Conservation (phyloP, 2,888 invertebrate genomes). For the Archips xylosteana region DNA sequence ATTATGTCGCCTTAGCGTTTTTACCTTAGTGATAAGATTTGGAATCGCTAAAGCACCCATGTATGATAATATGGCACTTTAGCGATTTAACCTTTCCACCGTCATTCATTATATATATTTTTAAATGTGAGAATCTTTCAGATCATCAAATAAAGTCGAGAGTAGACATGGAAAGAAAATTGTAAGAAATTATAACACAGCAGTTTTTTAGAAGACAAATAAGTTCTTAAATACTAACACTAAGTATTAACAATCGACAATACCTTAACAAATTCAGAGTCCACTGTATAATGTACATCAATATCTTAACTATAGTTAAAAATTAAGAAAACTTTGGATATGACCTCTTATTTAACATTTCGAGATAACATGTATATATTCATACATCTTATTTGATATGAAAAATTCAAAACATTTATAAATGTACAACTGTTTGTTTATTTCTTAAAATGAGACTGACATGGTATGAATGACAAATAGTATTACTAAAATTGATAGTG, state of each 20-base stretch:
- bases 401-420: not conserved
- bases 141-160: not conserved
- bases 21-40: no score
- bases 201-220: constrained; percentile 20
- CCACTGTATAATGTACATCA: constrained; percentile 17
- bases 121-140: not conserved
- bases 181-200: not conserved
- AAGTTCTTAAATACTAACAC: constrained; percentile 46
- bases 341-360: constrained; percentile 12
- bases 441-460: no score
- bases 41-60: no score
- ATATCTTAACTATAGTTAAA: not conserved
- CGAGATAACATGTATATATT: constrained; percentile 3
- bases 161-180: not conserved
- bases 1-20: no score
- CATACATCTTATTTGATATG: not conserved
- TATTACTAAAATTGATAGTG: no score
- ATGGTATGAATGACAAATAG: no score
- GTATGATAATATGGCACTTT: no score
- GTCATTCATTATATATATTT: no score
- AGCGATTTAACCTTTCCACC: no score
- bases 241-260: constrained; percentile 73
- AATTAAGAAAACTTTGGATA: constrained; percentile 11
- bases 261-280: constrained; percentile 77
- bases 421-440: no score